Conservation (phyloP, 2,113 vertebrate genomes). For the Rhodinocichla rosea region DNA sequence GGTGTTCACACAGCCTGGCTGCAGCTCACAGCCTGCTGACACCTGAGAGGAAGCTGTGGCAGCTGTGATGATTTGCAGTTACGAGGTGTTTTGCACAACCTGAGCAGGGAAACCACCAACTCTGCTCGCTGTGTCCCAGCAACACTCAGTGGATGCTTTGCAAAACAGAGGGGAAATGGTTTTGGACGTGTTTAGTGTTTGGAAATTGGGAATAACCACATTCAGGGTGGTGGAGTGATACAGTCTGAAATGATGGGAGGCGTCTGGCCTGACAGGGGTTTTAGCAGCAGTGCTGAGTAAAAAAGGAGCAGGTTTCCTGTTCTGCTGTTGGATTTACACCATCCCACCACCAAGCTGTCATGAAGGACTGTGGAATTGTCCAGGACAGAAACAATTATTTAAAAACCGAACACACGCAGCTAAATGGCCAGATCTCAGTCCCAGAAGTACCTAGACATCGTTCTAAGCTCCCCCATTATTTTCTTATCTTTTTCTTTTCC, state of each 20-base stretch:
- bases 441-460: not conserved
- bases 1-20: not conserved
- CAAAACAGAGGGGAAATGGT: not conserved
- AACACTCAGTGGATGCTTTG: fast-evolving
- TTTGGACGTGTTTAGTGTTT: fast-evolving
- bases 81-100: not conserved
- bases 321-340: not conserved
- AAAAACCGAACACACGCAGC: not conserved
- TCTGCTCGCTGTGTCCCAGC: not conserved
- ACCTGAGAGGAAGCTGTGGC: not conserved
- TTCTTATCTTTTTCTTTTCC: not conserved
- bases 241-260: not conserved
- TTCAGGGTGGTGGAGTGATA: not conserved
- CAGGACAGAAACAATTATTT: not conserved
- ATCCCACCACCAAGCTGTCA: not conserved
- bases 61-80: not conserved
- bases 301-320: not conserved
- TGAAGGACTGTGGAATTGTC: not conserved
- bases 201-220: not conserved
- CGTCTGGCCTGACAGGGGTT: not conserved
- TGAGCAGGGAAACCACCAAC: not conserved
- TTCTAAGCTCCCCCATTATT: not conserved
- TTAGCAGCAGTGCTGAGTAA: not conserved
- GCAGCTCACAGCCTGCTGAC: not conserved
- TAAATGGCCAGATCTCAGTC: not conserved